Conservation (phyloP, 2,113 vertebrate species). For the Eclectus roratus region DNA sequence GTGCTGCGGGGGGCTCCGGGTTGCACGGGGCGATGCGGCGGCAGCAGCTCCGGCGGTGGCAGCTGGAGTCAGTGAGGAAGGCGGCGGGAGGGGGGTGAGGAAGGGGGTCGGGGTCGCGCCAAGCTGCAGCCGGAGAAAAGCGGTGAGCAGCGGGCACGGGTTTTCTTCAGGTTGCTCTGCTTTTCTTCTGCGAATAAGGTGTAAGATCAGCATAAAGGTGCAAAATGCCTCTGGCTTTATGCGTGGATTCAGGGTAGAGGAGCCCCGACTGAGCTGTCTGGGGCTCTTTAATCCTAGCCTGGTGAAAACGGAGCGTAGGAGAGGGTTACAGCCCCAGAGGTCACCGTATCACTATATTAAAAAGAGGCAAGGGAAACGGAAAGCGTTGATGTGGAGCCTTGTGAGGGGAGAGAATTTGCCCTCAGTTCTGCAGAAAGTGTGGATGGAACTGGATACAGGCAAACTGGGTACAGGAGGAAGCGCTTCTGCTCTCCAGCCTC, state of each 20-base stretch:
- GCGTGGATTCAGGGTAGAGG: not conserved
- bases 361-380: not conserved
- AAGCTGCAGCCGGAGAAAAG: not conserved
- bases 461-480: not conserved
- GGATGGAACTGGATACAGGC: not conserved
- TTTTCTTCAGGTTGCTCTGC: not conserved
- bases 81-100: not conserved
- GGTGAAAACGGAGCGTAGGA: not conserved
- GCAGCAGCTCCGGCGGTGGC: not conserved
- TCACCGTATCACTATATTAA: rapidly evolving
- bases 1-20: not conserved
- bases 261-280: not conserved
- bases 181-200: not conserved
- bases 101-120: not conserved
- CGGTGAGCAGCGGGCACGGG: not conserved
- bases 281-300: not conserved
- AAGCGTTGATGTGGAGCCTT: not conserved
- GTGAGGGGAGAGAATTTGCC: not conserved
- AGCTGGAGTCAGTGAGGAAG: not conserved
- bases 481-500: not conserved
- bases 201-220: not conserved
- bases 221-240: not conserved
- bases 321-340: too few relatives aligned
- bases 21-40: not conserved
- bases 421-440: not conserved